These are phyloP conservation scores for Nomada ruficornis DNA, from an alignment of 2,888 invertebrate species.

Conservation along the genomic window DNA sequence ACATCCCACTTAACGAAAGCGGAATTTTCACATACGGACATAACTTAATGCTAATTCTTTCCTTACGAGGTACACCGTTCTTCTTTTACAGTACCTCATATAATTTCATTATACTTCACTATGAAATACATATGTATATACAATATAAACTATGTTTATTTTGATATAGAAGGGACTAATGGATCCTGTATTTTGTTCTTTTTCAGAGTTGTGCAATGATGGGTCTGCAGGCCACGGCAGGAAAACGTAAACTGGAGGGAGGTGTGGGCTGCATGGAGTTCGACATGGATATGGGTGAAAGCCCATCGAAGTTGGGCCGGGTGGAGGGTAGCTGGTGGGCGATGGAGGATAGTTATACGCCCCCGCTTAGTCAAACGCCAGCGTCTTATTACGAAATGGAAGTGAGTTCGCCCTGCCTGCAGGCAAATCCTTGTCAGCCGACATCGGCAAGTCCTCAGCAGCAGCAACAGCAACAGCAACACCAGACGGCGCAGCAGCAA, in stretches of 20 bases:
- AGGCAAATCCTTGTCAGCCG: conserved; percentile 78
- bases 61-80: neutral
- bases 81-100: neutral
- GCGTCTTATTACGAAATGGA: conserved; percentile 82
- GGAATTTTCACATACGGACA: too few relatives aligned
- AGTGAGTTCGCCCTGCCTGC: conserved; percentile 78
- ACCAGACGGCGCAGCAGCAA: conserved; percentile 76
- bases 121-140: too few relatives aligned
- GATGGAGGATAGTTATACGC: conserved; percentile 81
- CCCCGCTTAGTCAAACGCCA: conserved; percentile 75
- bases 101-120: neutral
- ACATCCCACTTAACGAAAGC: neutral
- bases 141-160: neutral
- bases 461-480: conserved; percentile 68
- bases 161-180: neutral
- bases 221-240: conserved; percentile 91
- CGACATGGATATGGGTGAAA: conserved; percentile 86
- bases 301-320: conserved; percentile 86
- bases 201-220: conserved; percentile 89
- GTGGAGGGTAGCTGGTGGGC: conserved; percentile 84
- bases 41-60: too few relatives aligned
- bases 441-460: conserved; percentile 70
- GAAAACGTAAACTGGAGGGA: conserved; percentile 88
- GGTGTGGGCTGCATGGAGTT: conserved; percentile 84
- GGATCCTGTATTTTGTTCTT: neutral